Conservation (phyloP, 2,888 invertebrate genomes). For the Gymnosoma rotundatum region DNA sequence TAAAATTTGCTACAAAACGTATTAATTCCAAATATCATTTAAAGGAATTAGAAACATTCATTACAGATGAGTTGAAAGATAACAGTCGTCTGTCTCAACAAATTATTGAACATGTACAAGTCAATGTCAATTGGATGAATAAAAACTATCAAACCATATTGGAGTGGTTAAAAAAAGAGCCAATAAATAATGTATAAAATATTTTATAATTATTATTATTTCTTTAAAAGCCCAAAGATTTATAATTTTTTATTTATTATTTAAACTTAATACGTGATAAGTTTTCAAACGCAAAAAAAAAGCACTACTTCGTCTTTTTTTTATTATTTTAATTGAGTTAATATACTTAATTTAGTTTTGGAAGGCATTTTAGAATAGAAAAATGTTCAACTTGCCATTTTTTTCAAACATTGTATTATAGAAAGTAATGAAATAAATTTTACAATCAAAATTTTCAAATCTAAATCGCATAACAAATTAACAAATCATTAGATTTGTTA, state of each 20-base stretch:
- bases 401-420: conserved; percentile 6
- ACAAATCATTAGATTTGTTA: too few species aligned
- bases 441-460: background rate
- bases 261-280: too few species aligned
- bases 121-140: conserved; percentile 93
- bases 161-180: conserved; percentile 85
- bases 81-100: conserved; percentile 90
- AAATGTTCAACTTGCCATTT: conserved; percentile 8
- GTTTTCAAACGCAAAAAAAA: too few species aligned
- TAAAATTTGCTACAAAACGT: conserved; percentile 88
- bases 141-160: conserved; percentile 88
- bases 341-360: background rate
- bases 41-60: conserved; percentile 88
- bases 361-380: background rate
- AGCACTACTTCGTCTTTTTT: too few species aligned
- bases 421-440: background rate
- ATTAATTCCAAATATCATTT: conserved; percentile 90
- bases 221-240: conserved; percentile 16
- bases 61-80: conserved; percentile 85
- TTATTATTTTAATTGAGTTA: too few species aligned
- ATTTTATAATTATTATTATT: background rate
- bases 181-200: conserved; percentile 39
- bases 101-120: conserved; percentile 90
- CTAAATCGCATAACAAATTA: background rate
- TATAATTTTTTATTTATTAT: background rate